Evolutionary conservation across 2,797 vertebrate species (phyloP).

Genomic region (Diplodus puntazzo): DNA sequence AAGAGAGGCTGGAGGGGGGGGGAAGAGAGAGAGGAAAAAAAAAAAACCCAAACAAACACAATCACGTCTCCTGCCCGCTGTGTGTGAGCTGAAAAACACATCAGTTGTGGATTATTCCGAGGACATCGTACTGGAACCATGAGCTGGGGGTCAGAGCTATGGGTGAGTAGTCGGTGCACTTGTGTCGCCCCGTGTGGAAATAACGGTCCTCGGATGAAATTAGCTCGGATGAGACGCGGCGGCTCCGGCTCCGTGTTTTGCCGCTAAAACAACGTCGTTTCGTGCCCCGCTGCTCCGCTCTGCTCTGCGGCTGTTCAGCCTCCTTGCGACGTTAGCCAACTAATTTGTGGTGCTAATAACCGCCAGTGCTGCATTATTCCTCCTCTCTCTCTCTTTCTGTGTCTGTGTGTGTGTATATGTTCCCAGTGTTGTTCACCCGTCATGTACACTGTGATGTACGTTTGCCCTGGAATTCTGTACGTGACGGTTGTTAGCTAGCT

Average conservation of each 20-base stretch:
- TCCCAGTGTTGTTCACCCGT: too few relatives aligned
- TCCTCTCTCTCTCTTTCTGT: too few relatives aligned
- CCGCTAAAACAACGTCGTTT: constrained; percentile 23
- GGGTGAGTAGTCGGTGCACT: constrained; percentile 80
- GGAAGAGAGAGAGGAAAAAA: too few relatives aligned
- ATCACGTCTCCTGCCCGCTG: constrained; percentile 45
- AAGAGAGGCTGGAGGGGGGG: background rate
- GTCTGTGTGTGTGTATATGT: too few relatives aligned
- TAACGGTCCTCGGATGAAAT: constrained; percentile 42
- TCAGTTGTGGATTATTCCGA: constrained; percentile 84
- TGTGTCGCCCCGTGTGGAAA: background rate
- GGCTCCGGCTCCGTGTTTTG: constrained; percentile 16
- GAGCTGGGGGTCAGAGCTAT: constrained; percentile 90
- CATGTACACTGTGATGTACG: too few relatives aligned
- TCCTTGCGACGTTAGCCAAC: constrained; percentile 14
- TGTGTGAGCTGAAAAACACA: constrained; percentile 45
- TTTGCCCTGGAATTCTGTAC: background rate
- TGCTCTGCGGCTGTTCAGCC: constrained; percentile 11
- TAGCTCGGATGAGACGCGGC: constrained; percentile 12
- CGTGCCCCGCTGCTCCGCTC: background rate
- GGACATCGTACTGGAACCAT: constrained; percentile 85
- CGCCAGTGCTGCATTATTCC: background rate
- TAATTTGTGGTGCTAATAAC: constrained; percentile 46
- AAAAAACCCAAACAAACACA: too few relatives aligned
- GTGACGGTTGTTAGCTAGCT: constrained; percentile 3